Evolutionary conservation across 2,113 vertebrate species (phyloP).

Genomic region (Phrynocephalus versicolor): DNA sequence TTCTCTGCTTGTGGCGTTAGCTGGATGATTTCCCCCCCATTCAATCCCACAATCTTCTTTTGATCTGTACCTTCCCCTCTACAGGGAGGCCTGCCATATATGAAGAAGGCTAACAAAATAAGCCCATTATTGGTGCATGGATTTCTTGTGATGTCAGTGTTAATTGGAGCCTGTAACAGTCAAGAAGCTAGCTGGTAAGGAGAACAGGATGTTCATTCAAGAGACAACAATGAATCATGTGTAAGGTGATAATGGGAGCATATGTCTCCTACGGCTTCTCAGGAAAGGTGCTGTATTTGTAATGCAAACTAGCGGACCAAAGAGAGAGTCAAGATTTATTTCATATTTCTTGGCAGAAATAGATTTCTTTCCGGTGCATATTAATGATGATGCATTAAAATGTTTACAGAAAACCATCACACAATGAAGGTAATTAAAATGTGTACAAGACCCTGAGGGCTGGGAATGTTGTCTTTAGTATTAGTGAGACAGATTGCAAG

Average conservation of each 20-base stretch:
- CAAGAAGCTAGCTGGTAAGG: slow-evolving; percentile 53
- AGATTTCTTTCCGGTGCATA: slow-evolving; percentile 73
- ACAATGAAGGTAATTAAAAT: slow-evolving; percentile 70
- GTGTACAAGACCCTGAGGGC: slow-evolving; percentile 57
- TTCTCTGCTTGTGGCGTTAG: not conserved
- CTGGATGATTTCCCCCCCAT: not conserved
- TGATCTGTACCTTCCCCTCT: not conserved
- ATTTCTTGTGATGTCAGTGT: slow-evolving; percentile 56
- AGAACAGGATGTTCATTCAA: slow-evolving; percentile 62
- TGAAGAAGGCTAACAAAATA: slow-evolving; percentile 20
- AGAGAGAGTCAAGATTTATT: slow-evolving; percentile 77
- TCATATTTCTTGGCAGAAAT: slow-evolving; percentile 69
- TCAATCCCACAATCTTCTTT: not conserved
- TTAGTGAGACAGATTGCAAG: slow-evolving; percentile 68
- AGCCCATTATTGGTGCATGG: slow-evolving; percentile 13
- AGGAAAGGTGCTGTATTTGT: slow-evolving; percentile 65
- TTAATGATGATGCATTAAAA: slow-evolving; percentile 76
- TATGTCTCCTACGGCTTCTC: slow-evolving; percentile 75
- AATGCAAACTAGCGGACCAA: slow-evolving; percentile 71
- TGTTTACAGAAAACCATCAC: slow-evolving; percentile 72
- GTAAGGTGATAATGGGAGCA: slow-evolving; percentile 70
- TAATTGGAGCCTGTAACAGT: slow-evolving; percentile 51
- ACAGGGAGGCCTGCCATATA: slow-evolving; percentile 35
- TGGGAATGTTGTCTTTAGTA: slow-evolving; percentile 56
- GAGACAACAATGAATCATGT: slow-evolving; percentile 73